phyloP scores from a whole-genome alignment of 2,113 vertebrate species.

The Cercocebus atys region DNA sequence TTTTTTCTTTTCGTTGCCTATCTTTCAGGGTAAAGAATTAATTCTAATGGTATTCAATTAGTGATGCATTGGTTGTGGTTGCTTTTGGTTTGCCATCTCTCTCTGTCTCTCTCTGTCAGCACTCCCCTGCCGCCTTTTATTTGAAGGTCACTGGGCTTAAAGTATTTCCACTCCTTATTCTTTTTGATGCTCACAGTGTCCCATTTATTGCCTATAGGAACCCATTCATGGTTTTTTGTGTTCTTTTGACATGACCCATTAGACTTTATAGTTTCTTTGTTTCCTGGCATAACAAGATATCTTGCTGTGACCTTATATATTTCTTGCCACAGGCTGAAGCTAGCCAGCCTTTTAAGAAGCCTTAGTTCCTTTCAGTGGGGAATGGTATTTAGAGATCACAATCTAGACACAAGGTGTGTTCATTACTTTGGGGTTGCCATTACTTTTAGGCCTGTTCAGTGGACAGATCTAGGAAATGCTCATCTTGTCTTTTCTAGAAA shows the following conservation, averaged over 20 bases:
- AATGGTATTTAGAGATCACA: background rate
- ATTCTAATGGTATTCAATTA: background rate
- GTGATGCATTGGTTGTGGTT: background rate
- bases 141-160: background rate
- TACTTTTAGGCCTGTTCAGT: background rate
- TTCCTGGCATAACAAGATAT: background rate
- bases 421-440: background rate
- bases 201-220: background rate
- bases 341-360: background rate
- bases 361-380: background rate
- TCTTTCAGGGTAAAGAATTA: constrained; percentile 6
- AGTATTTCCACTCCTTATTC: background rate
- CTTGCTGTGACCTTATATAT: background rate
- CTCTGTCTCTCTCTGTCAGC: background rate
- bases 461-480: background rate
- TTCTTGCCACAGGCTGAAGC: background rate
- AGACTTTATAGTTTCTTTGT: background rate
- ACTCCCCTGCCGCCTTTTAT: background rate
- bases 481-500: background rate
- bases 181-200: background rate
- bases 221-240: background rate
- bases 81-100: background rate
- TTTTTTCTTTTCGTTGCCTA: background rate
- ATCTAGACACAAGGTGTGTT: background rate
- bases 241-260: background rate